Percentiles rank a stretch among this genome's conserved stretches.
Conservation (phyloP, 2,888 invertebrate species). For the Dolomedes plantarius region DNA sequence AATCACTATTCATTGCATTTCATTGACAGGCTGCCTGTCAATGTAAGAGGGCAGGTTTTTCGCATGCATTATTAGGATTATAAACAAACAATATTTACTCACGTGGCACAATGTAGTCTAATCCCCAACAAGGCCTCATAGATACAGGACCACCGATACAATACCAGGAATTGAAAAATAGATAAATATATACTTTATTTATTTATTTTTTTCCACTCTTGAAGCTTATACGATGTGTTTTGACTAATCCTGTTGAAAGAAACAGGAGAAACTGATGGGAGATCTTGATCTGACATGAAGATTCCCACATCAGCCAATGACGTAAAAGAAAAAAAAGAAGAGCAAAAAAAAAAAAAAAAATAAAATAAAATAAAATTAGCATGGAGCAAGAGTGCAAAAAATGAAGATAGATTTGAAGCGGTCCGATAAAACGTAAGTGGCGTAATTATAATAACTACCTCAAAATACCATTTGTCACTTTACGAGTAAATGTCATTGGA, state of each 20-base stretch:
- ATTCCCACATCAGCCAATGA: constrained; percentile 10
- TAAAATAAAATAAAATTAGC: not conserved
- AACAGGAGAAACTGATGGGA: not conserved
- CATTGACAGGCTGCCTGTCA: too few species aligned
- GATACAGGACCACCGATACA: not conserved
- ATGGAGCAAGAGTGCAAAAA: constrained; percentile 23
- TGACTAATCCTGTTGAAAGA: not conserved
- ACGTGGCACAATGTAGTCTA: constrained; percentile 33
- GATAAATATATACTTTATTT: too few species aligned
- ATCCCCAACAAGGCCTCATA: constrained; percentile 55
- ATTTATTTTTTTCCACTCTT: not conserved
- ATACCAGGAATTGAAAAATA: not conserved
- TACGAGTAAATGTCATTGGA: constrained; percentile 55
- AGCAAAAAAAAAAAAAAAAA: not conserved
- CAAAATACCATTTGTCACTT: constrained; percentile 64
- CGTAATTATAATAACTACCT: constrained; percentile 66
- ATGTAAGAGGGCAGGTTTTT: too few species aligned
- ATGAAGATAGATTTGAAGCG: constrained; percentile 63
- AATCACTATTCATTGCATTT: too few species aligned
- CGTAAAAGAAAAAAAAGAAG: not conserved
- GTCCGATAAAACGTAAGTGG: constrained; percentile 65
- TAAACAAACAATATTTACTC: constrained; percentile 19
- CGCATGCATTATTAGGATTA: too few species aligned
- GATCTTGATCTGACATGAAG: not conserved
- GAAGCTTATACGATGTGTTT: not conserved